Evolutionary conservation across 2,888 invertebrate genomes (phyloP), one percentile per base, ranked within the genome.

Genomic region (Uropetala carovei): DNA sequence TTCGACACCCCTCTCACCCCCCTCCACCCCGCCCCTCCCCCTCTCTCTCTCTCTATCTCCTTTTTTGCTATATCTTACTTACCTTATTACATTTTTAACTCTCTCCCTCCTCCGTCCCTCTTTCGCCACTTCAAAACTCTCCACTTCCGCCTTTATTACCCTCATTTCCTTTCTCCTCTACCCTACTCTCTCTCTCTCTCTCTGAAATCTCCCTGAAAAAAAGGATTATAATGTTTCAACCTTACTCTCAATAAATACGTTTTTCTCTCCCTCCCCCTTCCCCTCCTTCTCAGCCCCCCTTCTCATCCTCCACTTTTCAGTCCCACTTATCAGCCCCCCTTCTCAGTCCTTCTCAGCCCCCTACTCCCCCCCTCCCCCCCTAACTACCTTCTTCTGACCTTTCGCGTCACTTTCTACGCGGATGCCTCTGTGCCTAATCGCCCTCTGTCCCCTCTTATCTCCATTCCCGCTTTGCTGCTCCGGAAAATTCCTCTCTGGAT

Each of bases 401-500:
- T 5, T 43, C 43, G 43, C 43, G 43, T 43, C 43, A 43, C 43
- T 43, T 43, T 43, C 43, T 43, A 43, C 43, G 43, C 43, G 43
- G 43, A 43, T 43, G 43, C 43, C 43, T 43, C 43, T 43, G 43
- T n/a, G n/a, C n/a, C 68, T 68, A 68, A 68, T 68, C 68, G 68
- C 68, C 68, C 68, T 68, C 68, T 11, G n/a, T 43, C 43, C 43
- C 43, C 43, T 43, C 43, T 43, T 43, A 43, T 43, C 43, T 43
- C 43, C 43, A 1, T 43, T 43, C 43, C 43, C 43, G 43, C 43
- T 43, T 43, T 43, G 43, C 43, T 43, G 43, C 43, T 43, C 68
- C 68, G 68, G 18, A 22, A 68, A 68, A 68, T 68, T 68, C 68
- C n/a, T n/a, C 68, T 68, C 68, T 22, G 22, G 75, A 75, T 75